These are phyloP conservation scores for Stenoptilia bipunctidactyla DNA, from an alignment of 2,888 invertebrate genomes.

Conservation along the genomic window DNA sequence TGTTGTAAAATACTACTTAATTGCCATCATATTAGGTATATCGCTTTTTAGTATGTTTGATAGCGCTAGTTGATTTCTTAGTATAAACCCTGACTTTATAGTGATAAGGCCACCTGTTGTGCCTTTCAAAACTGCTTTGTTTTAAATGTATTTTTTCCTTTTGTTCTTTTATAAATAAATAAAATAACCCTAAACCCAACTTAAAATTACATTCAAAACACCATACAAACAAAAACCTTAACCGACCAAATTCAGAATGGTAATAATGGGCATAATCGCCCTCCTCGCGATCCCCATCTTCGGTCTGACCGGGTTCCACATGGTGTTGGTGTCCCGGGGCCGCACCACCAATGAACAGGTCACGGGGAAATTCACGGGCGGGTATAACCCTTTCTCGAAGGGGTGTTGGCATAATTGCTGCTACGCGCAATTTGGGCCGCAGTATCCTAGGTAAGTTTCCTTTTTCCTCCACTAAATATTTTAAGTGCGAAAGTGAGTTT, in stretches of 20 bases:
- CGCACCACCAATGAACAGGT: constrained; percentile 99
- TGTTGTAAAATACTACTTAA: too few species aligned
- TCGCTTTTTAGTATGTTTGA: too few species aligned
- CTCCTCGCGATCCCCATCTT: constrained; percentile 96
- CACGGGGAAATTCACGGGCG: constrained; percentile 98
- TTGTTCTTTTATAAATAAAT: neutral
- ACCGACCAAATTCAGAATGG: constrained; percentile 75
- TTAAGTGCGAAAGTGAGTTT: too few species aligned
- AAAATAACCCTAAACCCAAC: neutral
- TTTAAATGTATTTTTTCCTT: too few species aligned
- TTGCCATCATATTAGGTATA: too few species aligned
- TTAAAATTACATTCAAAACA: too few species aligned
- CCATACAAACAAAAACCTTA: constrained; percentile 21
- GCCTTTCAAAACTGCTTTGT: too few species aligned
- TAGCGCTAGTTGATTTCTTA: too few species aligned
- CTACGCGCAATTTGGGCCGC: constrained; percentile 95
- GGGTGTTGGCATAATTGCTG: constrained; percentile 97
- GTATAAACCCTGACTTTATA: too few species aligned
- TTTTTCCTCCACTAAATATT: too few species aligned
- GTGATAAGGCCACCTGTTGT: too few species aligned
- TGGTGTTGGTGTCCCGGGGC: constrained; percentile 95
- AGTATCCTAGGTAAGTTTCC: constrained; percentile 97
- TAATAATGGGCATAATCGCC: constrained; percentile 92
- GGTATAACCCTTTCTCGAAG: constrained; percentile 97
- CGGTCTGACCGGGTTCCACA: constrained; percentile 97